Evolutionary conservation across 2,113 vertebrate genomes (phyloP).

Genomic region (Dicrurus megarhynchus): DNA sequence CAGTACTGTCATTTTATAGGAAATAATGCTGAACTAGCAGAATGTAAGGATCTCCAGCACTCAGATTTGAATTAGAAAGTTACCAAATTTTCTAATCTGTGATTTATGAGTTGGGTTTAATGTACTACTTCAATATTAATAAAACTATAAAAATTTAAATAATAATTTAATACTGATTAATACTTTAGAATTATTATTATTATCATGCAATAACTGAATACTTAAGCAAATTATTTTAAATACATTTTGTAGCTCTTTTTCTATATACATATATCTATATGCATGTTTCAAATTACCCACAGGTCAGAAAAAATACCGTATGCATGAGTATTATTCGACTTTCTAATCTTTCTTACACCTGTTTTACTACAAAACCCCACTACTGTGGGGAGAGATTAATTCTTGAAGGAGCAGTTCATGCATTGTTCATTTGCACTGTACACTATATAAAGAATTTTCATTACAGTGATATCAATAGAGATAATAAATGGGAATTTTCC

Average conservation of each 20-base stretch:
- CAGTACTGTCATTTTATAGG: neutral
- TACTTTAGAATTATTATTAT: neutral
- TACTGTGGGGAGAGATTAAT: neutral
- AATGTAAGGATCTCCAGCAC: neutral
- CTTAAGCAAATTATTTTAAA: neutral
- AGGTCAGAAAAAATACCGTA: neutral
- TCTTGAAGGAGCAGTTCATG: neutral
- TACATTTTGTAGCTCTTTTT: neutral
- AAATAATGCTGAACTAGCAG: neutral
- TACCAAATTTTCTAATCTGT: neutral
- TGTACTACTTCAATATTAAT: neutral
- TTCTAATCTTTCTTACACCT: neutral
- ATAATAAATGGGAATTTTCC: neutral
- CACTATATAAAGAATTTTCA: neutral
- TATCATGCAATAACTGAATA: neutral
- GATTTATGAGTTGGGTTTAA: neutral
- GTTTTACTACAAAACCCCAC: neutral
- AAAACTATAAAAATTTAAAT: neutral
- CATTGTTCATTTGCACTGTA: neutral
- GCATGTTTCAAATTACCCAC: neutral
- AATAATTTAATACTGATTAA: neutral
- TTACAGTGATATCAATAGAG: neutral
- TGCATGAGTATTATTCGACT: neutral
- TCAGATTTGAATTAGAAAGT: neutral
- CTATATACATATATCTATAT: neutral